Evolutionary conservation across 2,888 invertebrate species (phyloP).

Genomic region (Marronus borbonicus): DNA sequence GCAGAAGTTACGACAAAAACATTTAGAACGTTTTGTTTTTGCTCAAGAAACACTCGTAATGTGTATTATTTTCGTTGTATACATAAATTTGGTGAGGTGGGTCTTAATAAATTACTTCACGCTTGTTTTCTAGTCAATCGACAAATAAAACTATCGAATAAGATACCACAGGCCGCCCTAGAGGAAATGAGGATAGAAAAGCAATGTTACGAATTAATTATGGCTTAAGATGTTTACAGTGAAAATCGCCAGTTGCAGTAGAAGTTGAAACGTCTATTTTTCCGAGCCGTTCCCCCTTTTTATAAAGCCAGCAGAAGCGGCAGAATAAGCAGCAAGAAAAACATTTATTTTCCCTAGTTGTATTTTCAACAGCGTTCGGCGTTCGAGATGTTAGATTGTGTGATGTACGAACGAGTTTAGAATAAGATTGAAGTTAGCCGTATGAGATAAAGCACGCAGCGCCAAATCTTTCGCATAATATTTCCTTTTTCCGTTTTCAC

Average conservation of each 20-base stretch:
- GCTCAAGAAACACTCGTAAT: no score
- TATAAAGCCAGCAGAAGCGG: conserved; percentile 4
- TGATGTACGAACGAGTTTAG: conserved; percentile 48
- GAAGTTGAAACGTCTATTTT: conserved; percentile 32
- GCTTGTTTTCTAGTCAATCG: background rate
- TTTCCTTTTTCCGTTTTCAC: conserved; percentile 42
- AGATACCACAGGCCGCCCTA: background rate
- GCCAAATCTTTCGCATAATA: conserved; percentile 40
- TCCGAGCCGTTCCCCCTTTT: background rate
- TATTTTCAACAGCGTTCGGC: conserved; percentile 47
- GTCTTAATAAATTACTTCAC: background rate
- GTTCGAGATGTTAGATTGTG: conserved; percentile 49
- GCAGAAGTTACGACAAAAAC: no score
- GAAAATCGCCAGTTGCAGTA: conserved; percentile 31
- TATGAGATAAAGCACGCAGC: conserved; percentile 48
- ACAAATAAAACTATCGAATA: background rate
- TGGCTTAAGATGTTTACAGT: conserved; percentile 38
- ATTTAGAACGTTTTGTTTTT: no score
- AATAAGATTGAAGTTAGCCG: conserved; percentile 49
- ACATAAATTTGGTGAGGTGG: no score
- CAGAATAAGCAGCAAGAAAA: conserved; percentile 16
- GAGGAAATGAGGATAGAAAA: conserved; percentile 24
- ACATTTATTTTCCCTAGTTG: conserved; percentile 46
- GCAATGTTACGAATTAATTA: conserved; percentile 38
- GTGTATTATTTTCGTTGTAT: no score